A percentile compares a stretch with the other conserved stretches of the same genome.
phyloP scores from a whole-genome alignment of 92 coral and sea anemone species.

The Bergia puertoricense region DNA sequence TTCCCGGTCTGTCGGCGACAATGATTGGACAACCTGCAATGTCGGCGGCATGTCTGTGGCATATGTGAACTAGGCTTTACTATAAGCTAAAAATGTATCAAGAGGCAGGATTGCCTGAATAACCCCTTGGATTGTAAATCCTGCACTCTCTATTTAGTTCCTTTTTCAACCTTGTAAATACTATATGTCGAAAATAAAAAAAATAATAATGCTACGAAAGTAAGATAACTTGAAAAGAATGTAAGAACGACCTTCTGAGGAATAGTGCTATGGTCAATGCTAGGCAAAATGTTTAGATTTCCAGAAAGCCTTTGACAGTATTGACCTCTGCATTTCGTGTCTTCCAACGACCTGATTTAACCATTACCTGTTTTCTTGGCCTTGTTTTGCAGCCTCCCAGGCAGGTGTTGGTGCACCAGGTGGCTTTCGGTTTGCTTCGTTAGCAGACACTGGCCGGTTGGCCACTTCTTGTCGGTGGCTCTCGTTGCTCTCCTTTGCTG shows the following conservation, averaged over 20 bases:
- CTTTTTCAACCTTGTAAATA: too few relatives aligned
- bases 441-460: constrained; percentile 85
- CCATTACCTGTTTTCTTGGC: constrained; percentile 78
- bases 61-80: too few relatives aligned
- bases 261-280: background rate
- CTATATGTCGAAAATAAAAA: background rate
- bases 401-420: constrained; percentile 74
- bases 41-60: too few relatives aligned
- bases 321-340: background rate
- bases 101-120: too few relatives aligned
- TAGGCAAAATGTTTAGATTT: too few relatives aligned
- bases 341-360: too few relatives aligned
- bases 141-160: too few relatives aligned
- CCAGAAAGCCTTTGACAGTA: background rate
- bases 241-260: background rate
- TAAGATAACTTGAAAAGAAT: background rate
- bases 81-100: too few relatives aligned
- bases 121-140: too few relatives aligned
- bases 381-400: constrained; percentile 94
- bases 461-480: constrained; percentile 50
- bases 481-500: constrained; percentile 61
- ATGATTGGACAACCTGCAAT: too few relatives aligned
- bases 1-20: too few relatives aligned
- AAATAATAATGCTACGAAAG: background rate
- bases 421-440: constrained; percentile 66